Evolutionary conservation across 2,888 invertebrate genomes (phyloP).

Genomic region (Melikaiella ostensackeni): DNA sequence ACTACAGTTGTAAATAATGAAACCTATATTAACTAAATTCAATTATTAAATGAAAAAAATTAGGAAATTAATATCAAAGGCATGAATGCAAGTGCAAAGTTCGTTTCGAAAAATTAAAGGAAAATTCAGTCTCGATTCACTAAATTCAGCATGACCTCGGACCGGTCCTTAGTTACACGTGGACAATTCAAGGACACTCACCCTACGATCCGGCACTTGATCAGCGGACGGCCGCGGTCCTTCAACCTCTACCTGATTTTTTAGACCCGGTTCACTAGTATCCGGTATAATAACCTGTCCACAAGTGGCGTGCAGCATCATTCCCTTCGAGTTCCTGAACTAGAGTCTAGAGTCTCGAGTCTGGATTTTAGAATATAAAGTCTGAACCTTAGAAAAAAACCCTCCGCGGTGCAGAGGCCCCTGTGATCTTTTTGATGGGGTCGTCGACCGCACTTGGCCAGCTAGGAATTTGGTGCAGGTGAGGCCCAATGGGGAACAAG

Average conservation of each 20-base stretch:
- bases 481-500: slow-evolving; percentile 64
- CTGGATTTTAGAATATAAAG: slow-evolving; percentile 16
- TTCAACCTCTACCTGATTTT: slow-evolving; percentile 51
- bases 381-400: slow-evolving; percentile 1
- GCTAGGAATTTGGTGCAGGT: slow-evolving; percentile 77
- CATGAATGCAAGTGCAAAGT: slow-evolving; percentile 9
- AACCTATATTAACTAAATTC: no score
- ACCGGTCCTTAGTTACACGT: slow-evolving; percentile 56
- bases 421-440: slow-evolving; percentile 56
- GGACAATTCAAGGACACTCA: slow-evolving; percentile 59
- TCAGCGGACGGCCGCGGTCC: slow-evolving; percentile 46
- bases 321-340: slow-evolving; percentile 2
- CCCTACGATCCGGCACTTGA: slow-evolving; percentile 48
- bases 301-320: slow-evolving; percentile 25
- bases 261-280: slow-evolving; percentile 49
- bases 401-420: slow-evolving; percentile 57
- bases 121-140: neutral
- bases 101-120: neutral
- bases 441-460: slow-evolving; percentile 69
- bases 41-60: no score
- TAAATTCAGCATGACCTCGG: slow-evolving; percentile 52
- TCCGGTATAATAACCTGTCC: slow-evolving; percentile 21
- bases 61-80: no score
- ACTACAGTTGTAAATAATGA: no score
- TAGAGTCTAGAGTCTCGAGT: neutral